Conservation (phyloP, 2,888 invertebrate species). For the Desoria tigrina region DNA sequence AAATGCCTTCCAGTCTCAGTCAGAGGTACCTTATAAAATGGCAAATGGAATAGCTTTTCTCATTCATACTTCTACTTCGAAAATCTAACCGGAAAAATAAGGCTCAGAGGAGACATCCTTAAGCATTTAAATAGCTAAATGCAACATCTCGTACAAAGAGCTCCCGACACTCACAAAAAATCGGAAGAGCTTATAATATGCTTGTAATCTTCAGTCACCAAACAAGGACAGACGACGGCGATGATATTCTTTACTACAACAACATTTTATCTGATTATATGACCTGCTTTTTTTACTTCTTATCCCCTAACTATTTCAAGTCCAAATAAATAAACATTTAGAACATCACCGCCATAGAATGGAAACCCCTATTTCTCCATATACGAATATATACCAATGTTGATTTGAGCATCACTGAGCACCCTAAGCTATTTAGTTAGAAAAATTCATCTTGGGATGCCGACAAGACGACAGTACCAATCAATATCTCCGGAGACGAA, state of each 20-base stretch:
- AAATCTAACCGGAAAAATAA: not conserved
- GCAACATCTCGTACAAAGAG: slow-evolving; percentile 21
- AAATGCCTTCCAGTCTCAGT: not conserved
- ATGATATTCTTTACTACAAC: slow-evolving; percentile 1
- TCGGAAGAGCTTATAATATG: slow-evolving; percentile 42
- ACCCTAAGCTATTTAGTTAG: slow-evolving; percentile 17
- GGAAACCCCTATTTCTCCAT: no score
- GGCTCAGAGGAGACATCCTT: slow-evolving; percentile 7
- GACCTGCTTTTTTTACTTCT: not conserved
- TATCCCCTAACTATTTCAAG: not conserved
- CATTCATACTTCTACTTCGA: not conserved
- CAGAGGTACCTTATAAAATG: not conserved
- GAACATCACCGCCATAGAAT: not conserved
- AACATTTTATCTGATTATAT: slow-evolving; percentile 14
- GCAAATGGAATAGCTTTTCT: not conserved
- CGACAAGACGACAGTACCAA: slow-evolving; percentile 20
- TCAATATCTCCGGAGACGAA: slow-evolving; percentile 3
- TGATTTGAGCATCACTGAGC: not conserved
- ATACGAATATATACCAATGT: no score
- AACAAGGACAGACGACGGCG: slow-evolving; percentile 20
- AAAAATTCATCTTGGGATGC: slow-evolving; percentile 20
- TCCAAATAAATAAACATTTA: slow-evolving; percentile 3
- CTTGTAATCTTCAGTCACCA: slow-evolving; percentile 30
- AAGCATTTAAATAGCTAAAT: not conserved
- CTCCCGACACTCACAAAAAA: slow-evolving; percentile 33